Evolutionary conservation across 2,797 vertebrate genomes (phyloP), one percentile per base, ranked within the genome.

Genomic region (Nasua narica): DNA sequence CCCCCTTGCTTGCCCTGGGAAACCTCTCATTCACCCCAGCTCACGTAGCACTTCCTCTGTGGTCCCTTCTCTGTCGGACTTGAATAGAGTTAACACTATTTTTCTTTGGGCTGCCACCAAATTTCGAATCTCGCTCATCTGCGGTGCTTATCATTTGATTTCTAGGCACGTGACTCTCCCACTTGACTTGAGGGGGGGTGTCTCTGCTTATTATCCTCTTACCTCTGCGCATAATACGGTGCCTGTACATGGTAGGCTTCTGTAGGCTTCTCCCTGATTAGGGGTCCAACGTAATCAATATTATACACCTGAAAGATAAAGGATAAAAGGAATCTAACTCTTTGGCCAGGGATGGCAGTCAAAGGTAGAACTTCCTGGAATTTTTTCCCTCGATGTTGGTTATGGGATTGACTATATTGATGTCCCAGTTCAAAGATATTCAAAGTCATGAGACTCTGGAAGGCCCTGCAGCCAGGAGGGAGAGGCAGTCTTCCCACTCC

Each of bases 81-180:
- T 21, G 48, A 54, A 32, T 7, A 13, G 37, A 92, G 9, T 82
- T 32, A 14, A 29, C 48, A 14, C 5, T 21, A 7, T 14, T 23
- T 15, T 74, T 23, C 35, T 58, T 46, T 5, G 19, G 0, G 8
- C 27, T 35, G n/a, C 18, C n/a, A 2, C 16, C 16, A 5, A 12
- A 12, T 81, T 54, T 27, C 7, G 21, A 67, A 32, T 11, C 0
- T 58, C 1, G 16, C 18, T 83, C 12, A 18, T 43, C 4, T 11
- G 7, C 0, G 11, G 27, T 29, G 21, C 10, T 27, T 11, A 43
- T 19, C 40, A 7, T n/a, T 10, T 87, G 25, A 7, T 40, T 21
- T 54, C 32, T 37, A 46, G 13, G 12, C 2, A 21, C 23, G 46
- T 43, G 62, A 35, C 27, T 46, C 25, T 12, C 43, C 37, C 12